A percentile compares a stretch with the other conserved stretches of the same genome.
These are phyloP conservation scores for Agrilus planipennis DNA, from an alignment of 1,140 invertebrate species.

Conservation along the genomic window DNA sequence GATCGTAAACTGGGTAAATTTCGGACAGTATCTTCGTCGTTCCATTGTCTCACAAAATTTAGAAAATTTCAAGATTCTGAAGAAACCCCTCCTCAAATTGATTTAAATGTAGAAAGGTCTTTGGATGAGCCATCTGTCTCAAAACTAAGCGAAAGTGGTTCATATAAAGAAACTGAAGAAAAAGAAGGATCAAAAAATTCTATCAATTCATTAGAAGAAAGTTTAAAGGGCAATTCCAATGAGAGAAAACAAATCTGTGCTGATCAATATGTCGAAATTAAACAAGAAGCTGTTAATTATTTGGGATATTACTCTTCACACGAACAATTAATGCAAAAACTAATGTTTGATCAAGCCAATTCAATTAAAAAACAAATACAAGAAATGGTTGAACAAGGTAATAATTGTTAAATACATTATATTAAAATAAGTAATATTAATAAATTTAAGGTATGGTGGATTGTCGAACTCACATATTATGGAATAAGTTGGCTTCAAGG, in stretches of 20 bases:
- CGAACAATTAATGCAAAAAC: slow-evolving; percentile 57
- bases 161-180: no score
- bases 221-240: neutral
- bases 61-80: neutral
- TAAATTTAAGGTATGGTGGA: slow-evolving; percentile 38
- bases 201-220: slow-evolving; percentile 12
- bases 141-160: no score
- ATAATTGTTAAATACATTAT: neutral
- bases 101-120: neutral
- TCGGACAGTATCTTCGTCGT: slow-evolving; percentile 39
- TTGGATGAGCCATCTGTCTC: no score
- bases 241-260: neutral
- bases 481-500: slow-evolving; percentile 50
- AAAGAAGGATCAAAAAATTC: slow-evolving; percentile 4
- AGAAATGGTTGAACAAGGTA: slow-evolving; percentile 52
- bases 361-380: slow-evolving; percentile 47
- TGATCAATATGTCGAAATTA: slow-evolving; percentile 29
- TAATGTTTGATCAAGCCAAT: slow-evolving; percentile 50
- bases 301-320: slow-evolving; percentile 65
- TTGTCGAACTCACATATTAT: slow-evolving; percentile 59
- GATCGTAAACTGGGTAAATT: slow-evolving; percentile 53
- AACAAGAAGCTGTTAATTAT: slow-evolving; percentile 59
- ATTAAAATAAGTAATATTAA: no score
- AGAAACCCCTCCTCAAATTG: neutral
- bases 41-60: neutral